phyloP scores from a whole-genome alignment of 2,797 vertebrate genomes.

The Oreonectes daqikongensis region DNA sequence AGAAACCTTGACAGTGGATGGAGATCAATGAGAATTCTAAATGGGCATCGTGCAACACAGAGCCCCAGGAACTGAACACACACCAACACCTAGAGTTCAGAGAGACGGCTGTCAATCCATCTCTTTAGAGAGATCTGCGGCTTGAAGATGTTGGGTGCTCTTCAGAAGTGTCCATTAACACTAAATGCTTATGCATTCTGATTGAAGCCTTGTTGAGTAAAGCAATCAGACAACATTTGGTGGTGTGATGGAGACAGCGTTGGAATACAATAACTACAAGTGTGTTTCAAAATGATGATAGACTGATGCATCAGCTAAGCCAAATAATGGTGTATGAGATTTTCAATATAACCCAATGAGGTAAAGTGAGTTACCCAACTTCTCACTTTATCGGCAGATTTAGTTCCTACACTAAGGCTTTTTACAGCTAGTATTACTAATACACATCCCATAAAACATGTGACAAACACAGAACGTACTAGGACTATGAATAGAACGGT shows the following conservation, averaged over 20 bases:
- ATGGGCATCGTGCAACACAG: slow-evolving; percentile 36
- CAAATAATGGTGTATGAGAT: not conserved
- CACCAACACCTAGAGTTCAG: slow-evolving; percentile 11
- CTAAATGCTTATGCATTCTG: slow-evolving; percentile 24
- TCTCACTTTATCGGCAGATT: too few relatives aligned
- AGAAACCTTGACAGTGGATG: slow-evolving; percentile 42
- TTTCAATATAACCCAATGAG: not conserved
- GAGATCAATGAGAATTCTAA: slow-evolving; percentile 57
- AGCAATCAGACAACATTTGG: slow-evolving; percentile 12
- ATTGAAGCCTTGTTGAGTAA: slow-evolving; percentile 10
- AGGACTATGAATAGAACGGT: too few relatives aligned
- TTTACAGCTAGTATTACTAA: too few relatives aligned
- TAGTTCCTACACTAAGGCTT: too few relatives aligned
- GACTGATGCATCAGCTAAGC: not conserved
- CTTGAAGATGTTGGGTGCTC: not conserved
- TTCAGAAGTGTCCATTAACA: slow-evolving; percentile 25
- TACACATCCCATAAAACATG: too few relatives aligned
- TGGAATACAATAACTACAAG: not conserved
- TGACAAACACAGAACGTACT: too few relatives aligned
- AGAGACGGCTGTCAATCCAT: slow-evolving; percentile 16
- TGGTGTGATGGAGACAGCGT: not conserved
- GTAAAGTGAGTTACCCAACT: too few relatives aligned
- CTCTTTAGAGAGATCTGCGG: slow-evolving; percentile 28
- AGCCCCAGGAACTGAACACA: slow-evolving; percentile 43
- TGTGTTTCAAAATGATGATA: not conserved